A percentile compares a stretch with the other conserved stretches of the same genome.
These are phyloP conservation scores for Uropetala carovei DNA, from an alignment of 2,888 invertebrate genomes.

Conservation along the genomic window DNA sequence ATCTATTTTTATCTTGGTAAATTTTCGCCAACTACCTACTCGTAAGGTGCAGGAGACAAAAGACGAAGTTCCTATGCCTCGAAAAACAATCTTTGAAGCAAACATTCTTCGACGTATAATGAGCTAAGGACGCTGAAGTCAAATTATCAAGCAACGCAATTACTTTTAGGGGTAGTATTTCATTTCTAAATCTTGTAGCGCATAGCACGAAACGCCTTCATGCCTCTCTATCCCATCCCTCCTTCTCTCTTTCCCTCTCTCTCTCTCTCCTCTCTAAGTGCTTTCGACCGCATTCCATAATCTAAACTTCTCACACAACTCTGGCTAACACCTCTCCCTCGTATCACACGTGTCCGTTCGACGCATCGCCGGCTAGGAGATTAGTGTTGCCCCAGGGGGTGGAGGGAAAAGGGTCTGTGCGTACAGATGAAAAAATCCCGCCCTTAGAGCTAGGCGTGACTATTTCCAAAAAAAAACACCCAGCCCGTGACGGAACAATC, in stretches of 20 bases:
- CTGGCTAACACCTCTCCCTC: background rate
- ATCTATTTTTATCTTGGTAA: too few relatives aligned
- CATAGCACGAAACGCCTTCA: too few relatives aligned
- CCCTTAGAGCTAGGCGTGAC: constrained; percentile 16
- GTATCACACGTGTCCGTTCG: background rate
- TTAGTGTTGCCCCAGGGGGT: constrained; percentile 11
- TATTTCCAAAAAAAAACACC: background rate
- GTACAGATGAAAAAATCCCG: background rate
- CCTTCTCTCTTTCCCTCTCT: background rate
- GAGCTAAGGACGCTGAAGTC: too few relatives aligned
- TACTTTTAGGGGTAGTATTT: too few relatives aligned
- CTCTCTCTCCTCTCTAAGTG: background rate
- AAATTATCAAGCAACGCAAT: too few relatives aligned
- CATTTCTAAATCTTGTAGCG: too few relatives aligned
- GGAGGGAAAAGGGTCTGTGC: background rate
- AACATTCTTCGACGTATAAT: too few relatives aligned
- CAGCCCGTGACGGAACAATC: constrained; percentile 25
- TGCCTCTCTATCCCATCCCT: background rate
- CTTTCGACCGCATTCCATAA: background rate
- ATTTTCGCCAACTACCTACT: too few relatives aligned
- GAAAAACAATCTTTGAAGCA: too few relatives aligned
- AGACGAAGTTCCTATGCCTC: too few relatives aligned
- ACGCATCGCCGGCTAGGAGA: background rate
- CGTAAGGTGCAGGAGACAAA: too few relatives aligned
- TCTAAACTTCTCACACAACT: background rate